A percentile compares a stretch with the other conserved stretches of the same genome.
Conservation (phyloP, 2,113 vertebrate genomes). For the Chionomys nivalis region DNA sequence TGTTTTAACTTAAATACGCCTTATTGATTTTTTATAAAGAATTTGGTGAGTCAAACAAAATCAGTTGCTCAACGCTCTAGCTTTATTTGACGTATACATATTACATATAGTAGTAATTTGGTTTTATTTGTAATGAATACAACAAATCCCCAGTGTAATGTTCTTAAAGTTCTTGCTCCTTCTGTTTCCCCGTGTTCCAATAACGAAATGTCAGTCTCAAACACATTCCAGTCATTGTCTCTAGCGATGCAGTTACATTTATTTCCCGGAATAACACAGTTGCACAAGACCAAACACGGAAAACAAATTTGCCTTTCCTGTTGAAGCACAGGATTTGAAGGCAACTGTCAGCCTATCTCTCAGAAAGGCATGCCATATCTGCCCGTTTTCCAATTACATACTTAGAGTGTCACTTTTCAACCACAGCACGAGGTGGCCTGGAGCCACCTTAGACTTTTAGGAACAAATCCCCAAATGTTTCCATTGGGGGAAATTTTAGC, state of each 20-base stretch:
- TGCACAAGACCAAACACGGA: constrained; percentile 53
- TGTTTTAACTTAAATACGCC: not conserved
- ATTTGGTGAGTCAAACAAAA: not conserved
- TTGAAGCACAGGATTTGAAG: constrained; percentile 42
- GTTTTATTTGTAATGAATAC: not conserved
- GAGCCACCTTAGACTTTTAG: not conserved
- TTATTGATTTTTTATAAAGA: not conserved
- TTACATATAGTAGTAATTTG: not conserved
- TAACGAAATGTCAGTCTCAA: constrained; percentile 69
- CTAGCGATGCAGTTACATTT: constrained; percentile 65
- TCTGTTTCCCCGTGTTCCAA: constrained; percentile 8
- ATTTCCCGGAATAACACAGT: constrained; percentile 60
- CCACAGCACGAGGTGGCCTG: not conserved
- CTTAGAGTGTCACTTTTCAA: constrained; percentile 1
- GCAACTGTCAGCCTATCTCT: not conserved
- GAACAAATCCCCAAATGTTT: too few species aligned
- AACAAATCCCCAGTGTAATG: not conserved
- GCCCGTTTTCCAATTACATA: not conserved
- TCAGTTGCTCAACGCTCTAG: not conserved
- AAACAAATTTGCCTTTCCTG: constrained; percentile 71
- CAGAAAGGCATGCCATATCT: not conserved
- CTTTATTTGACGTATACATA: not conserved
- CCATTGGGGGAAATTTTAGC: too few species aligned
- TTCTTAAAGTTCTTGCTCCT: not conserved
- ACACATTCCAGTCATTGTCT: constrained; percentile 69